Evolutionary conservation across 2,113 vertebrate species (phyloP), one percentile per base, ranked within the genome.

Genomic region (Pluvialis apricaria): DNA sequence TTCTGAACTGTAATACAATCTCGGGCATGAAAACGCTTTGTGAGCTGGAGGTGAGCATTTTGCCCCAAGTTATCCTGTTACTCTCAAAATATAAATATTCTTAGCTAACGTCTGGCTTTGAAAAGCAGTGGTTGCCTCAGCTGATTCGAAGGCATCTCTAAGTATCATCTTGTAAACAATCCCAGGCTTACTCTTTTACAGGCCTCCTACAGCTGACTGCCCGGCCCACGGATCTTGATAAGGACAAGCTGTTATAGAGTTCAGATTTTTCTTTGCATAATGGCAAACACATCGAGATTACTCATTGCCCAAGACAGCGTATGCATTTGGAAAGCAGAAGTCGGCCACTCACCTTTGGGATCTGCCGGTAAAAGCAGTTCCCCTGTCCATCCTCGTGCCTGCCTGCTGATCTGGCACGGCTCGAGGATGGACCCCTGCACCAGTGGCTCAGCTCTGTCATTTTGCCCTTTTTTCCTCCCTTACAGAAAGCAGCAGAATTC

Each of bases 1-100:
- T 93, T 96, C 70, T 61, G 88, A 97, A 88, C 72, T 93, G 88
- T 80, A 97, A 96, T 55, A 91, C 94, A 96, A 86, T 88, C 91
- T 94, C 6, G 19, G 69, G 66, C 79, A 90, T 88, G 75, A 96
- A 97, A 97, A 96, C 45, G 42, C 79, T 96, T 97, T 88, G 87
- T 92, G 96, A 95, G 69, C 60, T 93, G 77, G 88, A 97, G 88
- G 86, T 69, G 42, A 95, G 86, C 69, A 64, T 95, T 90, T 87
- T 68, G 51, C n/a, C 70, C 76, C 65, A 58, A 47, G 61, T 82
- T 96, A 95, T 94, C 77, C 82, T 81, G 49, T 82, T 93, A 86
- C 89, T 93, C 82, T 87, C 77, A 86, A 97, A 97, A 96, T 76
- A 96, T 6, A 93, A 86, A 71, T 82, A 92, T 78, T 72, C 55